phyloP scores from a whole-genome alignment of 2,797 vertebrate genomes.

The Anomalospiza imberbis region DNA sequence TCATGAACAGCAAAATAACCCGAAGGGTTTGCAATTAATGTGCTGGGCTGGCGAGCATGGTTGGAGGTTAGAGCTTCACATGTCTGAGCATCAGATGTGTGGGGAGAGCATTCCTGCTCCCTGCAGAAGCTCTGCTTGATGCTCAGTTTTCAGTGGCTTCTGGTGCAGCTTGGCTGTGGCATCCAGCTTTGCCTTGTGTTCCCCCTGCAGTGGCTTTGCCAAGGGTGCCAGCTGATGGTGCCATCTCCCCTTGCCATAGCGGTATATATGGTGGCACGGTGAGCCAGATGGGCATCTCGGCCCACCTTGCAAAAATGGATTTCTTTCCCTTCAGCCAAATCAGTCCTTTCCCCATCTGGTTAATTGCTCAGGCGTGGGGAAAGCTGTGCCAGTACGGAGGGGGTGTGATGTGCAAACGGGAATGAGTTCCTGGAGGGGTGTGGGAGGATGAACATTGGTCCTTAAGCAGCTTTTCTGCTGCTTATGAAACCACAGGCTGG shows the following conservation, averaged over 20 bases:
- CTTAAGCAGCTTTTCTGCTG: conserved; percentile 33
- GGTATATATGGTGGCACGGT: background rate
- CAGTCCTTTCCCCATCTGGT: conserved; percentile 42
- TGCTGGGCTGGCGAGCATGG: background rate
- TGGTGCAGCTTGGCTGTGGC: background rate
- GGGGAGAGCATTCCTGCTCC: background rate
- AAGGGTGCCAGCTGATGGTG: background rate
- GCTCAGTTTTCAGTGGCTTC: background rate
- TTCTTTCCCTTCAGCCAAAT: conserved; percentile 16
- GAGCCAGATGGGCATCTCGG: conserved; percentile 27
- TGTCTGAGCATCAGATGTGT: background rate
- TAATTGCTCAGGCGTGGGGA: conserved; percentile 32
- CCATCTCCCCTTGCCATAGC: background rate
- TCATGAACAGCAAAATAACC: background rate
- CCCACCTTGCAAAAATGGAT: conserved; percentile 10
- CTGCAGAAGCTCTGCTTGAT: background rate
- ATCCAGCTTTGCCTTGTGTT: background rate
- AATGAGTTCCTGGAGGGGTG: conserved; percentile 24
- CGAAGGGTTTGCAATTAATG: accelerated
- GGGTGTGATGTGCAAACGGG: conserved; percentile 31
- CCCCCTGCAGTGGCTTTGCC: background rate
- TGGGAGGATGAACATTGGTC: conserved; percentile 31
- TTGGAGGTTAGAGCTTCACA: background rate
- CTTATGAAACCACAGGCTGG: conserved; percentile 46
- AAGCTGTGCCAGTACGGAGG: conserved; percentile 38